Evolutionary conservation across 1,140 invertebrate genomes (phyloP).

Genomic region (Pogonomyrmex barbatus): DNA sequence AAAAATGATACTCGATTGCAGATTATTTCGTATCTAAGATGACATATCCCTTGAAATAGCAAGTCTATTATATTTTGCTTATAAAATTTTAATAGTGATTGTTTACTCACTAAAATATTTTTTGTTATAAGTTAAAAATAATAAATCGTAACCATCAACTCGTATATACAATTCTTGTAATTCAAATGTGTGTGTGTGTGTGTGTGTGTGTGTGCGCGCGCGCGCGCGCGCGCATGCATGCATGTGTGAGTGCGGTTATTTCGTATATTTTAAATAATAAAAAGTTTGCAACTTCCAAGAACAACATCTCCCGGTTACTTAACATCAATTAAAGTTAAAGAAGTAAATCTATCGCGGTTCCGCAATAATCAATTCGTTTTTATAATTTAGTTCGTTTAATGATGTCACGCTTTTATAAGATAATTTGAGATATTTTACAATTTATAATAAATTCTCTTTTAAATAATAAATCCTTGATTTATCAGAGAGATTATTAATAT

Average conservation of each 20-base stretch:
- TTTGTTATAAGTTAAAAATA: no score
- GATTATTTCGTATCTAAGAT: slow-evolving; percentile 6
- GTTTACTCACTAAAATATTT: not conserved
- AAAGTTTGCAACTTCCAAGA: not conserved
- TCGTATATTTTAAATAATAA: not conserved
- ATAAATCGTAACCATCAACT: no score
- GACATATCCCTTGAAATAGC: not conserved
- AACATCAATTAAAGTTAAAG: slow-evolving; percentile 22
- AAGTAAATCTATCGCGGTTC: not conserved
- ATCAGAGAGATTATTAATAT: not conserved
- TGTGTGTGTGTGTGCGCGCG: no score
- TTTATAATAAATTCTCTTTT: not conserved
- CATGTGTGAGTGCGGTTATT: no score
- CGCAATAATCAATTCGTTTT: not conserved
- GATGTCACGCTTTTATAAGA: not conserved
- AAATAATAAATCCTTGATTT: not conserved
- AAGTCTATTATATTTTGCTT: not conserved
- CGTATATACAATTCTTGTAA: not conserved
- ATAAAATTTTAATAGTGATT: not conserved
- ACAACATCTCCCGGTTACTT: not conserved
- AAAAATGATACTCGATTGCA: not conserved
- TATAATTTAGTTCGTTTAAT: not conserved
- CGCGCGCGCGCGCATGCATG: no score
- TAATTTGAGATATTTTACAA: not conserved
- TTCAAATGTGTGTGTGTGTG: no score